A percentile compares a stretch with the other conserved stretches of the same genome.
These are phyloP conservation scores for Erebia ligea DNA, from an alignment of 2,888 invertebrate genomes.

Conservation along the genomic window DNA sequence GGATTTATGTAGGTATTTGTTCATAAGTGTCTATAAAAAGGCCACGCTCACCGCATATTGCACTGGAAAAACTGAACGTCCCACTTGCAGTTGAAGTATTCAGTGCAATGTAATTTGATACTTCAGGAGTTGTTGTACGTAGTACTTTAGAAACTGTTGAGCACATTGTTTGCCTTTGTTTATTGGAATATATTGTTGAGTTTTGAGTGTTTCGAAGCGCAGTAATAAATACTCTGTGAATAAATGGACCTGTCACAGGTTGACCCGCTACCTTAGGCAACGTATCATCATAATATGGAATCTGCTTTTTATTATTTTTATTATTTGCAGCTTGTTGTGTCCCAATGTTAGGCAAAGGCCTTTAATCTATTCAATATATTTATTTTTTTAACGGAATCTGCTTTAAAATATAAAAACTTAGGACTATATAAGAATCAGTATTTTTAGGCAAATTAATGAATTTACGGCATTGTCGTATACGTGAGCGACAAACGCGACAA, in stretches of 20 bases:
- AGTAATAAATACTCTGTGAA: neutral
- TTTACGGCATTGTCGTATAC: too few species aligned
- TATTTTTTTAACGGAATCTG: too few species aligned
- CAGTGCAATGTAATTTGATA: conserved; percentile 17
- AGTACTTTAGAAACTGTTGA: conserved; percentile 5
- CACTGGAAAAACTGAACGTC: conserved; percentile 14
- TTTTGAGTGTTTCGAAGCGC: neutral
- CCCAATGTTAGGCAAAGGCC: too few species aligned
- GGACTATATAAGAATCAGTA: too few species aligned
- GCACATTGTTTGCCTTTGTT: conserved; percentile 5
- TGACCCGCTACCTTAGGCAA: too few species aligned
- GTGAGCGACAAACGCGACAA: too few species aligned
- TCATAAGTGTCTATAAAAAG: neutral
- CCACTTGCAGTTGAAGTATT: conserved; percentile 17
- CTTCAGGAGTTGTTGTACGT: conserved; percentile 2
- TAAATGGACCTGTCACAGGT: neutral
- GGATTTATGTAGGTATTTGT: neutral
- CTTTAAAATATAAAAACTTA: too few species aligned
- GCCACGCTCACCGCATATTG: conserved; percentile 5
- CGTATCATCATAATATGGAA: too few species aligned
- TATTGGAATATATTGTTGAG: conserved; percentile 10
- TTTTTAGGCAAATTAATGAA: too few species aligned
- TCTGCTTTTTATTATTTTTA: too few species aligned
- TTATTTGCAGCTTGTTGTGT: too few species aligned
- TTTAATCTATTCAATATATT: too few species aligned